phyloP scores from a whole-genome alignment of 2,113 vertebrate species.

The Anthoscopus minutus region DNA sequence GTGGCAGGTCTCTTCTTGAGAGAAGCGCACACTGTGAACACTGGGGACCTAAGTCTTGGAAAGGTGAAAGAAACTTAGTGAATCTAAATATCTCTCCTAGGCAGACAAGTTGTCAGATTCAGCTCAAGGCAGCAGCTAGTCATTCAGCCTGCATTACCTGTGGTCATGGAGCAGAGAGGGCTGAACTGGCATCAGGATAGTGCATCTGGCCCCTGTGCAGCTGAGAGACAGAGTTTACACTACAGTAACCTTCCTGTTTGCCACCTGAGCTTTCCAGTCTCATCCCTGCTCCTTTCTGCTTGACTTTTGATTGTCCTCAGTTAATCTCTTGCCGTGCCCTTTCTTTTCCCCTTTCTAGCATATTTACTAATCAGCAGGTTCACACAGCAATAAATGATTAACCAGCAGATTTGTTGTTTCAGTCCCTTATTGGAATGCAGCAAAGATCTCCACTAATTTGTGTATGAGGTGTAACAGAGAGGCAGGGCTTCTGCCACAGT shows the following conservation, averaged over 20 bases:
- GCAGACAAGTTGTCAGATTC: background rate
- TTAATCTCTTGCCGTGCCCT: slow-evolving; percentile 51
- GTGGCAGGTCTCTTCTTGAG: background rate
- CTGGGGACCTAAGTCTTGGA: background rate
- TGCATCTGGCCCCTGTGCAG: background rate
- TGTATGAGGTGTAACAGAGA: background rate
- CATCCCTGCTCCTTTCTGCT: background rate
- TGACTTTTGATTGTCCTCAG: slow-evolving; percentile 62
- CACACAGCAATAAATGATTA: slow-evolving; percentile 52
- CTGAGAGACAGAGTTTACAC: background rate
- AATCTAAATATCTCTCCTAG: background rate
- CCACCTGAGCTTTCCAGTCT: slow-evolving; percentile 10
- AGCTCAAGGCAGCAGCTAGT: background rate
- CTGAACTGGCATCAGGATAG: background rate
- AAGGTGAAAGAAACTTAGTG: background rate
- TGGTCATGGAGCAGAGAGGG: background rate
- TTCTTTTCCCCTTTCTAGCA: slow-evolving; percentile 41
- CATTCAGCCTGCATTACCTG: background rate
- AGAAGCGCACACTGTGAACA: fast-evolving
- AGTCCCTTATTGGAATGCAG: background rate
- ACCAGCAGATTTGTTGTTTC: slow-evolving; percentile 24
- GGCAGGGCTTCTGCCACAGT: background rate
- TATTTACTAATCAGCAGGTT: slow-evolving; percentile 59
- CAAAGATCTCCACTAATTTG: background rate
- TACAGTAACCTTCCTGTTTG: slow-evolving; percentile 7